Conservation (phyloP, 2,797 vertebrate species). For the Fistularia tabacaria region DNA sequence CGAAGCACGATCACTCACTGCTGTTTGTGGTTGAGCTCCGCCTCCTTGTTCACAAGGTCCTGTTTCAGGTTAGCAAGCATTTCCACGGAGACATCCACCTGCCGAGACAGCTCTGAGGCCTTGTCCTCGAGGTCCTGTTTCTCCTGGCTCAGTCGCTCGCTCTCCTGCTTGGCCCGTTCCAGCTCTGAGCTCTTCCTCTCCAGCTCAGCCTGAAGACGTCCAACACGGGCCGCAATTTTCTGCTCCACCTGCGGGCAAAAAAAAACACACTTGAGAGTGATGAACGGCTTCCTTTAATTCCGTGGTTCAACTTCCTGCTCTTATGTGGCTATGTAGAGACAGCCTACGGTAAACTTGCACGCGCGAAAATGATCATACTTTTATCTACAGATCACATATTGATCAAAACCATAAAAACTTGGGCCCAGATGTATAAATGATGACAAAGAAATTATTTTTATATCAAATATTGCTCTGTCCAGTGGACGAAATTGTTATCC, state of each 20-base stretch:
- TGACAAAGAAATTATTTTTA: too few relatives aligned
- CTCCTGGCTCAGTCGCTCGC: constrained; percentile 86
- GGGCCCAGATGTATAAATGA: too few relatives aligned
- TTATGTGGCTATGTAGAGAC: too few relatives aligned
- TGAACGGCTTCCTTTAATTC: background rate
- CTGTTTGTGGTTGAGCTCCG: constrained; percentile 93
- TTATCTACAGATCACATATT: too few relatives aligned
- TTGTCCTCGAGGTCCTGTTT: constrained; percentile 96
- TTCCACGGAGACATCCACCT: constrained; percentile 98
- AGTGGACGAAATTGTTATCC: too few relatives aligned
- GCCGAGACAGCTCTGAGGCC: constrained; percentile 90
- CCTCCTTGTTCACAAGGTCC: constrained; percentile 95
- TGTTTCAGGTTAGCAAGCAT: constrained; percentile 96
- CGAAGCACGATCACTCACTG: constrained; percentile 79
- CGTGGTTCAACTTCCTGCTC: too few relatives aligned
- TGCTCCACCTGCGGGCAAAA: constrained; percentile 82
- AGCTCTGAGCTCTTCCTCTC: constrained; percentile 94
- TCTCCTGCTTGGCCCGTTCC: constrained; percentile 94
- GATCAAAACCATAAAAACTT: too few relatives aligned
- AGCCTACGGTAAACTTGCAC: too few relatives aligned
- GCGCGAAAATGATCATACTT: too few relatives aligned
- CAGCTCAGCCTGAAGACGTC: constrained; percentile 91
- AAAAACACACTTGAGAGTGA: constrained; percentile 10
- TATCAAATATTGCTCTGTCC: too few relatives aligned
- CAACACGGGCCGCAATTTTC: constrained; percentile 94